phyloP scores from a whole-genome alignment of 2,888 invertebrate genomes.

The Lithophane semibrunnea region DNA sequence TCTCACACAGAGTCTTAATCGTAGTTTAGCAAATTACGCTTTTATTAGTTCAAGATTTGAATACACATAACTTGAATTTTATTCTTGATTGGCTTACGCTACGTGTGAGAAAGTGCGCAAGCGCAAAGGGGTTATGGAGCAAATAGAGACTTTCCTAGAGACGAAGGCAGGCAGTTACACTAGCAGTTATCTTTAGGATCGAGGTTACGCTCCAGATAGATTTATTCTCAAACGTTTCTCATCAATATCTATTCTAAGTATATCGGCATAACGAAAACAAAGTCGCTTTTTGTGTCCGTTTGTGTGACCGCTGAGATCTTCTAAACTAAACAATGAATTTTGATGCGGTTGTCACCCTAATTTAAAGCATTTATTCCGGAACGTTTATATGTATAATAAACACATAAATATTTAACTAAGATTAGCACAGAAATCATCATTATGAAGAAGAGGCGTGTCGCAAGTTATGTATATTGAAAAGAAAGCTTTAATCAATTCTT shows the following conservation, averaged over 20 bases:
- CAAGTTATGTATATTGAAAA: neutral
- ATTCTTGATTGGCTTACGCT: slow-evolving; percentile 5
- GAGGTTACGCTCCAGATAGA: neutral
- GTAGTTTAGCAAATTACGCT: neutral
- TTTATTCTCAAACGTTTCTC: neutral
- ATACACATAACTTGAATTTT: neutral
- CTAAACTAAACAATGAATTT: neutral
- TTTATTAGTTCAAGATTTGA: neutral
- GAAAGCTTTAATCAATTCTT: neutral
- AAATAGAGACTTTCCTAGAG: neutral
- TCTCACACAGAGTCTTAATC: neutral
- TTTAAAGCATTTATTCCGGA: neutral
- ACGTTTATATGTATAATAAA: neutral
- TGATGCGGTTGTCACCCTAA: neutral
- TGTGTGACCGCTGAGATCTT: neutral
- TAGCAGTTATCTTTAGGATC: neutral
- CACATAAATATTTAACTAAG: neutral
- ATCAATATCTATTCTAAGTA: neutral
- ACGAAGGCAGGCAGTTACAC: neutral
- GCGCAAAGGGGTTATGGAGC: neutral
- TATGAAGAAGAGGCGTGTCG: neutral
- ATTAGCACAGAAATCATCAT: neutral
- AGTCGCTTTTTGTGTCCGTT: neutral
- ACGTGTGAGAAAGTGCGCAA: neutral
- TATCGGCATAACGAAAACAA: neutral